Evolutionary conservation across 64 coral and sea anemone species (phyloP).

Genomic region (Dendronephthya gigantea): DNA sequence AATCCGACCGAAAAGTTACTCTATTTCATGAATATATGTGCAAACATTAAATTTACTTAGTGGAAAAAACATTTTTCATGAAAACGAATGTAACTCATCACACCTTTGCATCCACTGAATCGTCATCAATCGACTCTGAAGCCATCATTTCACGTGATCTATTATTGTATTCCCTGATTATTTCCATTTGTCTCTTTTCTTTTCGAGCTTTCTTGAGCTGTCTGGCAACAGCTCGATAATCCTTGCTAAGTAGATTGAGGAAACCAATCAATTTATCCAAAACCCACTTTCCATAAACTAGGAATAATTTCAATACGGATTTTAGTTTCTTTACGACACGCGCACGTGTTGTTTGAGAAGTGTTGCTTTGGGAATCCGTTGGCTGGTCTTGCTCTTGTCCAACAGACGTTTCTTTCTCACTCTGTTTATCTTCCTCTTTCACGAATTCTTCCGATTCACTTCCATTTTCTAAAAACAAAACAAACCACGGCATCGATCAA

Average conservation of each 20-base stretch:
- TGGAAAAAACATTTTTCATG: too few species aligned
- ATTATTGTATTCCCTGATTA: background rate
- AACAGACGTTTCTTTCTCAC: background rate
- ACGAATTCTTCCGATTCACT: background rate
- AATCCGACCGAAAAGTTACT: too few species aligned
- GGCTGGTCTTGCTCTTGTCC: background rate
- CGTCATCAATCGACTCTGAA: background rate
- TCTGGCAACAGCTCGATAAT: constrained; percentile 80
- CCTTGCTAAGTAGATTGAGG: constrained; percentile 66
- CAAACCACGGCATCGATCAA: background rate
- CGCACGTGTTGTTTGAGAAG: constrained; percentile 10
- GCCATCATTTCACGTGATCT: background rate
- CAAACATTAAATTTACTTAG: too few species aligned
- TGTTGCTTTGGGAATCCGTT: background rate
- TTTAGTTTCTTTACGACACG: background rate
- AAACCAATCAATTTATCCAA: constrained; percentile 78
- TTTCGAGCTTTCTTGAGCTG: constrained; percentile 75
- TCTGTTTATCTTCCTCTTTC: background rate
- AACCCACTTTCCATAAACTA: background rate
- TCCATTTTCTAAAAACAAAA: background rate
- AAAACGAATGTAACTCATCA: background rate
- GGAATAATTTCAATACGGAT: background rate
- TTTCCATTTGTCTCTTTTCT: constrained; percentile 48
- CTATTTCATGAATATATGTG: too few species aligned
- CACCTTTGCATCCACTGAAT: constrained; percentile 13